Evolutionary conservation across 1,140 invertebrate species (phyloP).

Genomic region (Hyposmocoma kahamanoa): DNA sequence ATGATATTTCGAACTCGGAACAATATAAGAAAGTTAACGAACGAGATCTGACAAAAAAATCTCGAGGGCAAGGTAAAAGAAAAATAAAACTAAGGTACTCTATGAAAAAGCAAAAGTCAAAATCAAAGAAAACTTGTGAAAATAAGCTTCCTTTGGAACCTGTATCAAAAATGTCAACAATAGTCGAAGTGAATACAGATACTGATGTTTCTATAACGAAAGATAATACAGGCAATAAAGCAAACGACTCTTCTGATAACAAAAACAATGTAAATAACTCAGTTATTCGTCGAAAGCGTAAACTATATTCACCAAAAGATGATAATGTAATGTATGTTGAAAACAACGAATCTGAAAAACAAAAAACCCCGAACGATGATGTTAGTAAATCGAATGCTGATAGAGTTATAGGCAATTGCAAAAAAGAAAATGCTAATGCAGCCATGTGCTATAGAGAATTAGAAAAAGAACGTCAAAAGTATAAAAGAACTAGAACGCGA

Average conservation of each 20-base stretch:
- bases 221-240: neutral
- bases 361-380: slow-evolving; percentile 5
- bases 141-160: slow-evolving; percentile 20
- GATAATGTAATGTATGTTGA: slow-evolving; percentile 19
- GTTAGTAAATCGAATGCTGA: neutral
- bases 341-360: no score
- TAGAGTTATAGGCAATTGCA: neutral
- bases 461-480: slow-evolving; percentile 28
- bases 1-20: no score
- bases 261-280: neutral
- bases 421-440: slow-evolving; percentile 16
- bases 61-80: neutral
- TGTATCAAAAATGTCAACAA: slow-evolving; percentile 24
- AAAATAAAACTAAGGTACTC: slow-evolving; percentile 23
- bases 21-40: slow-evolving; percentile 6
- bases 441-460: slow-evolving; percentile 41
- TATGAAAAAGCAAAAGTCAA: slow-evolving; percentile 12
- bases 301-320: slow-evolving; percentile 51
- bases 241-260: neutral
- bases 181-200: slow-evolving; percentile 17
- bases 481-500: slow-evolving; percentile 20
- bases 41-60: neutral
- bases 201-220: neutral
- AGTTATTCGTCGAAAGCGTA: slow-evolving; percentile 28
- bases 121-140: slow-evolving; percentile 10